Base-by-base conservation (phyloP, 2,113 vertebrate genomes). In the Himantopus leucocephalus region DNA sequence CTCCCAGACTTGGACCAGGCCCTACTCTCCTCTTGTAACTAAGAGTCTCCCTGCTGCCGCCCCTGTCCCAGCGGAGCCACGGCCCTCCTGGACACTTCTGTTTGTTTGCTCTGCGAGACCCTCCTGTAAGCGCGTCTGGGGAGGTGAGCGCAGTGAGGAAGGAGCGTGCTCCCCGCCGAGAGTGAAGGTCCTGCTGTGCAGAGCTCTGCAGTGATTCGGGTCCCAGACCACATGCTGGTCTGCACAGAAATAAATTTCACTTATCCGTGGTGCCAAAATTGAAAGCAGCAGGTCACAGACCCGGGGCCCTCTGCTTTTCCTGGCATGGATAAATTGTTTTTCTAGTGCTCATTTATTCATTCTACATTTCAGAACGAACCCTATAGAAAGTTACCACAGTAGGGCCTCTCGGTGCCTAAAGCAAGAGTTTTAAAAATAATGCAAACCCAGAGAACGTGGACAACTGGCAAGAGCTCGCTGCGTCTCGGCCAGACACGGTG, bases 1-100 rank as follows among this genome's bases (percentile, higher is more conserved):
- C 83, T 85, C 92, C 90, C 67, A 70, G 94, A 27, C 92, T 55
- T 8, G 90, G 93, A 63, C 22, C 90, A 24, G 60, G 30, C 88
- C 21, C 58, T 43, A 9, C 20, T 60, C 75, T 78, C 55, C 70
- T 73, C 30, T 12, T 35, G 53, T 60, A 19, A 23, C 35, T 10
- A 0, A 32, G 80, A 79, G 79, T 12, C 52, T 68, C 58, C 37
- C 19, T 34, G 37, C 77, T 47, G 85, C 70, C 13, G 52, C 60
- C 70, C 52, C 85, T 2, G 0, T 63, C 56, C 83, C 41, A 9
- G 77, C 2, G 0, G 39, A 60, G 63, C 79, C 23, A 0, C 2
- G 8, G 75, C 4, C 1, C 52, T 55, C 55, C 48, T 32, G 73
- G 74, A 75, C 21, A 1, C 68, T 62, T 11, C 60, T 10, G 1